A percentile compares a stretch with the other conserved stretches of the same genome.
These are phyloP conservation scores for Stenichneumon culpator DNA, from an alignment of 2,888 invertebrate species.

Conservation along the genomic window DNA sequence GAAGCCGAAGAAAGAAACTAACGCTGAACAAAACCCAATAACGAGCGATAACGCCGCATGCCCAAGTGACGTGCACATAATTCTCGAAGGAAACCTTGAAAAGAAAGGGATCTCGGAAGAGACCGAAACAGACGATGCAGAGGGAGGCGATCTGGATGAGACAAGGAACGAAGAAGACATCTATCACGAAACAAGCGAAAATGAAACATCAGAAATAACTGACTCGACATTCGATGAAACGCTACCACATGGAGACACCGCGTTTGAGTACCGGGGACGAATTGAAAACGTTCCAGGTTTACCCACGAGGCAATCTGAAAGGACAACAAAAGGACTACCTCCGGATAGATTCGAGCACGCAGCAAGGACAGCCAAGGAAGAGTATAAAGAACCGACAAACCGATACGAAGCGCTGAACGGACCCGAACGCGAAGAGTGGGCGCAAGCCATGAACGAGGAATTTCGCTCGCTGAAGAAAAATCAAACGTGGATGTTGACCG, in stretches of 20 bases:
- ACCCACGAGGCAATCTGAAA: conserved; percentile 10
- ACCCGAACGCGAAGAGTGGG: conserved; percentile 17
- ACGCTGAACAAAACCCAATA: too few relatives aligned
- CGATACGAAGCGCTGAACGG: conserved; percentile 31
- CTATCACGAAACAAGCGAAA: neutral
- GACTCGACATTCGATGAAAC: neutral
- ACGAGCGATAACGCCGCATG: neutral
- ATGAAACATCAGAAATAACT: neutral
- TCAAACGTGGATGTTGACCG: conserved; percentile 32
- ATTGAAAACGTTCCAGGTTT: neutral
- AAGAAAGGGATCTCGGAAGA: neutral
- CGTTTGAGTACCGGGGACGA: neutral
- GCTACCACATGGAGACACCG: neutral
- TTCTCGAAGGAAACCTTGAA: neutral
- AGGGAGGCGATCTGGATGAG: neutral
- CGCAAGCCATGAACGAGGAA: conserved; percentile 41
- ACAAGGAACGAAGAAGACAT: neutral
- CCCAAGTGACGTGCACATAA: neutral
- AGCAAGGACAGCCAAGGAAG: conserved; percentile 32
- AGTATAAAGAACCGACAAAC: conserved; percentile 35
- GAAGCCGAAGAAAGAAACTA: too few relatives aligned
- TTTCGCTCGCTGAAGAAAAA: conserved; percentile 35
- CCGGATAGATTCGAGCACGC: conserved; percentile 35
- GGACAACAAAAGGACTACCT: conserved; percentile 43
- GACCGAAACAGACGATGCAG: neutral